Evolutionary conservation across 2,113 vertebrate genomes (phyloP).

Genomic region (Pterocles orientalis): DNA sequence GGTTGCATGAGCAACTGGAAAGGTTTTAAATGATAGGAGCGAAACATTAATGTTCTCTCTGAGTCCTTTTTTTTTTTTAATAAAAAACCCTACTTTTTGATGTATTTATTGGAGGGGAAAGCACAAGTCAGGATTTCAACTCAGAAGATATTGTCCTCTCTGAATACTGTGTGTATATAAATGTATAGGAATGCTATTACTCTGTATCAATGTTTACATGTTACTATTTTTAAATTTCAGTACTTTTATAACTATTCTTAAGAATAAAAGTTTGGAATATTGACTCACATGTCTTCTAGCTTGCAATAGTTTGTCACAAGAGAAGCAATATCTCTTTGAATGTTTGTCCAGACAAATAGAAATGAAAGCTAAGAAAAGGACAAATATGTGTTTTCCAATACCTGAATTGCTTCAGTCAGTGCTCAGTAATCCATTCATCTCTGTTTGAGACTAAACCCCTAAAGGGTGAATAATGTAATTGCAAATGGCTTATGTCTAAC

Average conservation of each 20-base stretch:
- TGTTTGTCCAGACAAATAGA: constrained; percentile 73
- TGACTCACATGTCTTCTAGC: constrained; percentile 78
- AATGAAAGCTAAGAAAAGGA: constrained; percentile 15
- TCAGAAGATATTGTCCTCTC: constrained; percentile 67
- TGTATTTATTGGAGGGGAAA: constrained; percentile 66
- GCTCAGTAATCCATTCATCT: constrained; percentile 21
- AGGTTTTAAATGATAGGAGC: constrained; percentile 68
- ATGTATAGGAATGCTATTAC: constrained; percentile 79
- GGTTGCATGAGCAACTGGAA: constrained; percentile 76
- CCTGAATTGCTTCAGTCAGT: constrained; percentile 40
- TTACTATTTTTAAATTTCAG: constrained; percentile 90
- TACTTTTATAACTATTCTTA: constrained; percentile 94
- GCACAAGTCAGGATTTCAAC: constrained; percentile 80
- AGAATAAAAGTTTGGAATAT: constrained; percentile 84
- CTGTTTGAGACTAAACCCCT: constrained; percentile 15
- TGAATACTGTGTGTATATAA: constrained; percentile 75
- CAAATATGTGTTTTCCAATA: not conserved
- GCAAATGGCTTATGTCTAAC: not conserved
- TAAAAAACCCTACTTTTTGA: constrained; percentile 58
- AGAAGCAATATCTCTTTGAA: constrained; percentile 85
- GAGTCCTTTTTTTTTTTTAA: not conserved
- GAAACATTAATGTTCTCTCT: constrained; percentile 61
- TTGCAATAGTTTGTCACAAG: constrained; percentile 80
- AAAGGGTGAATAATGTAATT: constrained; percentile 15
- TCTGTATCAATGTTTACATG: constrained; percentile 93